Conservation (phyloP, 2,888 invertebrate genomes). For the Napeogenes inachia region DNA sequence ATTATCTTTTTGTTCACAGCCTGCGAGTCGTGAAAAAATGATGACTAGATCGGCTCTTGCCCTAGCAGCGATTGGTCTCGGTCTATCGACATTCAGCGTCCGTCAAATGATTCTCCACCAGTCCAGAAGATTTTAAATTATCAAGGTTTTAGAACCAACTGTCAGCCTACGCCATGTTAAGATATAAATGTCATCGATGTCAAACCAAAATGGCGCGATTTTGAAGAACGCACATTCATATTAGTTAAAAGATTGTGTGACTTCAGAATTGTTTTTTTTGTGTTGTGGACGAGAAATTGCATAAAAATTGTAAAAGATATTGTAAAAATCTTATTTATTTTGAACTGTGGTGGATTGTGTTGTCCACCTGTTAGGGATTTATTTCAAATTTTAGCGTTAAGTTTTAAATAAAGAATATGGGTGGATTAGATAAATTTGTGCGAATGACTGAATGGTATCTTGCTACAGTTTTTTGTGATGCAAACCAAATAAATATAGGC, state of each 20-base stretch:
- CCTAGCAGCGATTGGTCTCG: conserved; percentile 77
- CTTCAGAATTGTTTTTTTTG: conserved; percentile 22
- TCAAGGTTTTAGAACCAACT: conserved; percentile 17
- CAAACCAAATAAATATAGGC: conserved; percentile 66
- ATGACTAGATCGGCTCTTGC: conserved; percentile 77
- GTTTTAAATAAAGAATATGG: conserved; percentile 30
- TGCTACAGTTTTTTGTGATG: conserved; percentile 51
- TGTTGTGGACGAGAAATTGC: conserved; percentile 28
- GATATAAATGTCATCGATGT: conserved; percentile 13
- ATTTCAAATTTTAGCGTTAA: conserved; percentile 32
- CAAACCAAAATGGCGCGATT: conserved; percentile 21
- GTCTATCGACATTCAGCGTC: conserved; percentile 79
- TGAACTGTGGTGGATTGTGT: conserved; percentile 30
- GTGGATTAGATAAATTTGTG: conserved; percentile 27
- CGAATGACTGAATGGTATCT: conserved; percentile 32
- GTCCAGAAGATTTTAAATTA: conserved; percentile 57
- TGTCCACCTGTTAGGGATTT: conserved; percentile 23
- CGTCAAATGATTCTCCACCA: conserved; percentile 78
- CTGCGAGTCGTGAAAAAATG: conserved; percentile 74
- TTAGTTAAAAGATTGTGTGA: conserved; percentile 18
- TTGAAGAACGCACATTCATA: conserved; percentile 27
- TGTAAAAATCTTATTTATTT: conserved; percentile 48
- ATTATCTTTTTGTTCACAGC: conserved; percentile 46
- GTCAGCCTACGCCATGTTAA: conserved; percentile 22
- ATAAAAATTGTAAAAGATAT: conserved; percentile 50